Base-by-base conservation (phyloP, 2,888 invertebrate genomes). In the Melieria crassipennis region DNA sequence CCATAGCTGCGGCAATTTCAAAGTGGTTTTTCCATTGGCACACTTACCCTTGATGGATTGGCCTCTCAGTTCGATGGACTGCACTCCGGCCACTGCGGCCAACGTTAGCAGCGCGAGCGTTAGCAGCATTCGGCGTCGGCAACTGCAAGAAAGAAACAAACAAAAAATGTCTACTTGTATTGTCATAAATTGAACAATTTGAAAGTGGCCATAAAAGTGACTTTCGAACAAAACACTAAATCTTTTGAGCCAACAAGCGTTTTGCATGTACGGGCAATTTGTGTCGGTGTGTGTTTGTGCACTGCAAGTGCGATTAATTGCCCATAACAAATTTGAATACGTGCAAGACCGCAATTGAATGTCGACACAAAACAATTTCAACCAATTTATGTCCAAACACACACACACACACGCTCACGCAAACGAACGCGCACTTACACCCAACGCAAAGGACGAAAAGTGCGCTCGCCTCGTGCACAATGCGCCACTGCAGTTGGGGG, bases 21-120 rank as follows among this genome's bases (percentile, higher is more conserved):
- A 30, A 30, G 30, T 30, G 30, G 30, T 30, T 30, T 30, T 30
- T 30, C 30, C 30, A 30, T 3, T 30, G 30, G 30, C 5, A 45
- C 58, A 71, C 75, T 78, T 65, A 83, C 83, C 85, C 78, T 84
- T 82, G 11, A 84, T 82, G 1, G 78, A 73, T 60, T 84, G 81
- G 1, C 82, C 85, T 1, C 65, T 73, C 16, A 81, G 65, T 5
- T 83, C 80, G 13, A 84, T 55, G 4, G 76, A 65, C 5, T 74
- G 68, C 11, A 72, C 66, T 43, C 73, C 72, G 62, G 71, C 72
- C 60, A 73, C 46, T 43, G 43, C 46, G 30, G 73, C 57, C 30
- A 67, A 60, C 11, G 71, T 56, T 30, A 76, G 43, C 1, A 71
- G 13, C 30, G 74, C 42, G 9, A 73, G 42, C 42, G 73, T 16